Evolutionary conservation across 2,113 vertebrate genomes (phyloP).

Genomic region (Salvelinus alpinus): DNA sequence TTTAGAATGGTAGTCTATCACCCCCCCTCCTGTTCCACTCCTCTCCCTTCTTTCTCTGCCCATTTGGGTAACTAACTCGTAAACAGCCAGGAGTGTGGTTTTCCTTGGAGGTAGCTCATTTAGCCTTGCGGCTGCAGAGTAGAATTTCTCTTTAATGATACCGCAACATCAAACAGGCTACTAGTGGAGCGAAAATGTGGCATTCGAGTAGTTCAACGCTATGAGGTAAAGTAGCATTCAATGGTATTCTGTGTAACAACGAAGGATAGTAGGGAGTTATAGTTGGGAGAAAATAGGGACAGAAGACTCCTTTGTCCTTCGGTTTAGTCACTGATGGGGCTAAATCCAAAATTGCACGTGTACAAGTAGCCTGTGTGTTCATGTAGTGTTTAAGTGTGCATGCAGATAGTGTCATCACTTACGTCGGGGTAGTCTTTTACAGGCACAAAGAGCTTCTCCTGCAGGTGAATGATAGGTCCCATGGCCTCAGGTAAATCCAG

Average conservation of each 20-base stretch:
- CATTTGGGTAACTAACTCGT: neutral
- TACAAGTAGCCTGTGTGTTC: neutral
- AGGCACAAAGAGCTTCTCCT: constrained; percentile 84
- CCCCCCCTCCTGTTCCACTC: neutral
- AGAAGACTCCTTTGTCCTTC: neutral
- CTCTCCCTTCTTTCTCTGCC: neutral
- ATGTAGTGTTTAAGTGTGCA: neutral
- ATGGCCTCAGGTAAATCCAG: constrained; percentile 78
- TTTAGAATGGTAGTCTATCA: constrained; percentile 32
- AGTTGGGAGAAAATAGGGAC: neutral
- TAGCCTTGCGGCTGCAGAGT: too few species aligned
- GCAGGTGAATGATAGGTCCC: constrained; percentile 79
- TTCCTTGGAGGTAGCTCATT: too few species aligned
- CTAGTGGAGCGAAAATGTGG: too few species aligned
- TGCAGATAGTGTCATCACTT: constrained; percentile 44
- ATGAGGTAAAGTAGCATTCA: too few species aligned
- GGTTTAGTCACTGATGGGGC: neutral
- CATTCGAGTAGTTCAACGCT: too few species aligned
- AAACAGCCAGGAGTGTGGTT: neutral
- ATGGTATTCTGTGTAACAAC: too few species aligned
- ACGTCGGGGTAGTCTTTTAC: constrained; percentile 84
- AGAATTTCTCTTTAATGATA: too few species aligned
- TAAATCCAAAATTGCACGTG: neutral
- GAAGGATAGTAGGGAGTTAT: too few species aligned
- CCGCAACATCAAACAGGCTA: too few species aligned